These are phyloP conservation scores for Colletes collaris DNA, from an alignment of 2,888 invertebrate species.

Conservation along the genomic window DNA sequence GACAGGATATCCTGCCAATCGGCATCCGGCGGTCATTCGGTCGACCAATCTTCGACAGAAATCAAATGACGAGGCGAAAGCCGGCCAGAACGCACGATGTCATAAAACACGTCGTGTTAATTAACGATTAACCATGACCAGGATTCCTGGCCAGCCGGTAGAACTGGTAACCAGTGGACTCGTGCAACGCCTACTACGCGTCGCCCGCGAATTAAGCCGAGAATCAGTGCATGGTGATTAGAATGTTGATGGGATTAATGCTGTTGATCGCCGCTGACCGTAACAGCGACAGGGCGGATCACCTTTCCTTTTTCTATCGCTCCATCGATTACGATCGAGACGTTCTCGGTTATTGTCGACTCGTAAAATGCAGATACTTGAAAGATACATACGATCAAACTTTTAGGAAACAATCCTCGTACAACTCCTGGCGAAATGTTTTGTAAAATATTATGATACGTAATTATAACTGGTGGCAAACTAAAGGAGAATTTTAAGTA, in stretches of 20 bases:
- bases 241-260: constrained; percentile 70
- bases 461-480: too few relatives aligned
- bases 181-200: constrained; percentile 64
- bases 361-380: too few relatives aligned
- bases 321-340: neutral
- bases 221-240: constrained; percentile 78
- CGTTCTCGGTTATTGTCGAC: constrained; percentile 4
- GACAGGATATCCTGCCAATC: constrained; percentile 70
- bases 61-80: constrained; percentile 70
- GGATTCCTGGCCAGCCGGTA: constrained; percentile 68
- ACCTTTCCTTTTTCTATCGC: constrained; percentile 9
- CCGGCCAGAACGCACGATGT: constrained; percentile 45
- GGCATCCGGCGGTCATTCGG: constrained; percentile 68
- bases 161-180: constrained; percentile 65
- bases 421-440: too few relatives aligned
- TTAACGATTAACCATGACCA: constrained; percentile 78
- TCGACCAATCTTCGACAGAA: constrained; percentile 68
- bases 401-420: too few relatives aligned
- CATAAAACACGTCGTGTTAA: constrained; percentile 72
- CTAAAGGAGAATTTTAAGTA: too few relatives aligned
- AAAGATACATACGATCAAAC: too few relatives aligned
- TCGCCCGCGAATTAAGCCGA: constrained; percentile 71
- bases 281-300: constrained; percentile 36
- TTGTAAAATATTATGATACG: too few relatives aligned
- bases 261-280: constrained; percentile 46